These are phyloP conservation scores for Pseudanteris insignis DNA, from an alignment of 2,888 invertebrate species.

Conservation along the genomic window DNA sequence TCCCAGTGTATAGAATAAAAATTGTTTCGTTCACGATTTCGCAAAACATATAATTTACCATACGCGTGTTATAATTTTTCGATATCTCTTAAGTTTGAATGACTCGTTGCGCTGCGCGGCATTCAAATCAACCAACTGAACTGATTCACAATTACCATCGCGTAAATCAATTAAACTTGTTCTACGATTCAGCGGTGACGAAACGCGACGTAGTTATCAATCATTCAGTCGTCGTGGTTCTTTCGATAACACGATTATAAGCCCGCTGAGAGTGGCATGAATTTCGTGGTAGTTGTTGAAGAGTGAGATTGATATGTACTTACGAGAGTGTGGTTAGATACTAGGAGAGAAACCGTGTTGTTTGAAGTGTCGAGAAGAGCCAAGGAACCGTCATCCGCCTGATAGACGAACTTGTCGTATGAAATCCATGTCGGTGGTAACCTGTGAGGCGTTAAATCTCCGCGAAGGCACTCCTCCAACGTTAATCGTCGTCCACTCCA, in stretches of 20 bases:
- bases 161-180: too few species aligned
- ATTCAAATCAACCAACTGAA: too few species aligned
- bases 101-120: too few species aligned
- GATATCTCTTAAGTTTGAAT: too few species aligned
- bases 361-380: conserved; percentile 81
- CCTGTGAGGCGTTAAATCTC: conserved; percentile 76
- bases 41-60: too few species aligned
- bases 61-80: too few species aligned
- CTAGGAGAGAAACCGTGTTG: conserved; percentile 81
- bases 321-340: conserved; percentile 87
- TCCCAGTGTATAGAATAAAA: too few species aligned
- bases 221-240: conserved; percentile 1
- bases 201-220: conserved; percentile 5
- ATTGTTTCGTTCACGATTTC: too few species aligned
- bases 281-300: conserved; percentile 9
- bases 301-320: conserved; percentile 61
- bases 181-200: neutral
- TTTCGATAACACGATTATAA: conserved; percentile 1
- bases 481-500: conserved; percentile 89
- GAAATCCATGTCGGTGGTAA: conserved; percentile 85
- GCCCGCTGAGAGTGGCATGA: conserved; percentile 4
- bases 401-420: conserved; percentile 84
- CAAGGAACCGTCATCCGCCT: conserved; percentile 85
- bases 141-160: too few species aligned
- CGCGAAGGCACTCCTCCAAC: conserved; percentile 84